Base-by-base conservation (phyloP, 2,888 invertebrate species). In the Invenusta paracnida region DNA sequence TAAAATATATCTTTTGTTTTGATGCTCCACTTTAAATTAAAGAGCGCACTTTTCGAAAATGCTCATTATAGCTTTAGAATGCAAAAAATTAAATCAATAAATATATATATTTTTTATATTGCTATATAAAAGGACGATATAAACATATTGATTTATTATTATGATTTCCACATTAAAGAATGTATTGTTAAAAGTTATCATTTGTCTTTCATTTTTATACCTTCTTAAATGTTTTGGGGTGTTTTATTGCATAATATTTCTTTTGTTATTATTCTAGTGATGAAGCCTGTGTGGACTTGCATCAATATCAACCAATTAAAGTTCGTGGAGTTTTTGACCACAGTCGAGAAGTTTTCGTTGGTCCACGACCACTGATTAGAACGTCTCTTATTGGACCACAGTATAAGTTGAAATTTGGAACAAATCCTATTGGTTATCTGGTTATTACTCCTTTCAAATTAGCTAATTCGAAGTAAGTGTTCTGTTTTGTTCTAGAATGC, bases 361-460 rank as follows among this genome's bases (percentile, higher is more conserved):
- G 79, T 27, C 79, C 79, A 79, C 79, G 79, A 13, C 29, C 79
- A n/a, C 79, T 79, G 5, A 79, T 79, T 79, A 2, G 27, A 79
- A 25, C 5, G 5, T 27, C 23, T 11, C 11, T 79, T 13, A n/a
- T n/a, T n/a, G 79, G 29, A 79, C 27, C 23, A 2, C 2, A 27
- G 13, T 23, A 79, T 79, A 2, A n/a, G 25, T 11, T 13, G 13
- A 23, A 28, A 2, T 79, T 79, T 79, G 27, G 11, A 2, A 79
- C 29, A 28, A 79, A 28, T 79, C 27, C 27, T 27, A 79, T 28
- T 5, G 79, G 79, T 13, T 79, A 79, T 28, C 5, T 79, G 29
- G 79, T 79, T 79, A 25, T 79, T 11, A 79, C 79, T 11, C 79
- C 79, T 5, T 79, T 79, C 79, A 23, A 27, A 28, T 5, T 79